Evolutionary conservation across 2,797 vertebrate genomes (phyloP).

Genomic region (Lepilemur septentrionalis): DNA sequence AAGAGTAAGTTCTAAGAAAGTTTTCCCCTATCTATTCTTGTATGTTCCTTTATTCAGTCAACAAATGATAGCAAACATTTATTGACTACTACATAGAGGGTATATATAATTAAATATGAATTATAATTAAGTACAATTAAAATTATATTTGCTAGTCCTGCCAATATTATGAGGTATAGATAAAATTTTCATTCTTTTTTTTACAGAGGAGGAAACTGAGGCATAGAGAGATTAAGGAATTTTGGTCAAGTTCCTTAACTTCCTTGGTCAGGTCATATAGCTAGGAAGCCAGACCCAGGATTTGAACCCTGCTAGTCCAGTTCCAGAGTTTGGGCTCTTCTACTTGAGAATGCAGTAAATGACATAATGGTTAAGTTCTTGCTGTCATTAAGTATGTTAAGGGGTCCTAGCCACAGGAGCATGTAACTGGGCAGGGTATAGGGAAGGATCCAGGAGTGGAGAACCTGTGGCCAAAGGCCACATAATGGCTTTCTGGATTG

Average conservation of each 20-base stretch:
- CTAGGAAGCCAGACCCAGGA: not conserved
- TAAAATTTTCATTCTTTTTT: not conserved
- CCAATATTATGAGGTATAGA: not conserved
- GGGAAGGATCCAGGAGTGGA: not conserved
- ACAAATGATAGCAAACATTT: not conserved
- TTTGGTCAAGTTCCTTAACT: not conserved
- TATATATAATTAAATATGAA: not conserved
- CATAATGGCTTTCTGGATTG: not conserved
- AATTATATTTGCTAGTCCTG: not conserved
- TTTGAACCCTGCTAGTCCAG: not conserved
- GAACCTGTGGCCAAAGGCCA: not conserved
- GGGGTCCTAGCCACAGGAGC: not conserved
- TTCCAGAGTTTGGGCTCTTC: not conserved
- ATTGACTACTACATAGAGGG: not conserved
- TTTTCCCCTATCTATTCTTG: not conserved
- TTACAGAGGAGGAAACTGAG: not conserved
- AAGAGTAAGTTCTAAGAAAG: conserved; percentile 87
- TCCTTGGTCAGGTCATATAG: not conserved
- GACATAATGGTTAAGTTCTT: not conserved
- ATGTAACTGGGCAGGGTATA: no score
- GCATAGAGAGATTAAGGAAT: not conserved
- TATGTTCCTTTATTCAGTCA: not conserved
- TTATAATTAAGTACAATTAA: not conserved
- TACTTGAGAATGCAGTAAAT: not conserved
- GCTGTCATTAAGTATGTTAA: not conserved